Evolutionary conservation across 2,797 vertebrate genomes (phyloP).

Genomic region (Kryptolebias ocellatus): DNA sequence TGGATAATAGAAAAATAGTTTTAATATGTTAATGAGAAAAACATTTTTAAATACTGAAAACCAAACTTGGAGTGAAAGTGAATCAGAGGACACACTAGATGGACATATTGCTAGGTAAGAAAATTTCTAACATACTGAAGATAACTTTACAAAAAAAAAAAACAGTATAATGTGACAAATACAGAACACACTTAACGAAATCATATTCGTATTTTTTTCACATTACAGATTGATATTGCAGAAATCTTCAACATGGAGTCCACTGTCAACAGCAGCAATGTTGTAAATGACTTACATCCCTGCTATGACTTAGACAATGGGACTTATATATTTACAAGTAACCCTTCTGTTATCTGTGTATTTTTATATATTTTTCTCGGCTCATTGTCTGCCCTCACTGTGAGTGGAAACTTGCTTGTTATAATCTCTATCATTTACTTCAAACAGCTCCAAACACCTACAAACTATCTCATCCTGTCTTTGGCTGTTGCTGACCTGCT

Average conservation of each 20-base stretch:
- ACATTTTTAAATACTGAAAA: background rate
- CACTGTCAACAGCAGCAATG: background rate
- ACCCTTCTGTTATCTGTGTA: conserved; percentile 35
- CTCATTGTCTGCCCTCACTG: conserved; percentile 27
- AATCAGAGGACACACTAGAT: background rate
- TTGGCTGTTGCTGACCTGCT: conserved; percentile 54
- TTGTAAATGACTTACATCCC: conserved; percentile 13
- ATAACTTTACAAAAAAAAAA: background rate
- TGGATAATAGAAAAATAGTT: background rate
- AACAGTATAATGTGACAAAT: background rate
- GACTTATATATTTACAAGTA: conserved; percentile 13
- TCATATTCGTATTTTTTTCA: background rate
- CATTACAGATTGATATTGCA: background rate
- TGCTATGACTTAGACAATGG: conserved; percentile 23
- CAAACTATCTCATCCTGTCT: conserved; percentile 52
- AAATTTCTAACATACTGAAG: background rate
- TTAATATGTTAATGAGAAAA: background rate
- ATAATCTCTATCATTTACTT: conserved; percentile 50
- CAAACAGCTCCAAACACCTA: conserved; percentile 48
- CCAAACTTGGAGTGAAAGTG: background rate
- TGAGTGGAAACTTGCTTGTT: conserved; percentile 50
- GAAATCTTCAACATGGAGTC: background rate
- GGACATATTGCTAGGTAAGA: background rate
- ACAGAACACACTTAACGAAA: background rate
- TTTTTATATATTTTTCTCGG: conserved; percentile 33